Base-by-base conservation (phyloP, 2,888 invertebrate genomes). In the Ichneumoninae sp. region DNA sequence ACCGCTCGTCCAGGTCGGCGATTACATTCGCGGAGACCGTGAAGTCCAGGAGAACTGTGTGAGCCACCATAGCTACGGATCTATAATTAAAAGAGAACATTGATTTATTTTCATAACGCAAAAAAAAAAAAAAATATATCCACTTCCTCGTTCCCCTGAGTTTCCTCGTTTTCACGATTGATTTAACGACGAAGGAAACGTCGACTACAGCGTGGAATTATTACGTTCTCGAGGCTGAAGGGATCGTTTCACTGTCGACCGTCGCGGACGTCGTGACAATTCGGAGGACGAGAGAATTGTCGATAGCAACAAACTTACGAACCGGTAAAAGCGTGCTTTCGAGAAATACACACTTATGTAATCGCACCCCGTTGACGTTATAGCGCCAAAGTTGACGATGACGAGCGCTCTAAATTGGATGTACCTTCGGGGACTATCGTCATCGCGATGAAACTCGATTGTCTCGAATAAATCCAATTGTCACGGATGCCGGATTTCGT, bases 1-100 rank as follows among this genome's bases (percentile, higher is more conserved):
- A 95, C 85, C 96, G 95, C 85, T 96, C 96, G 87, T 94, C 95
- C 85, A 96, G 95, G 90, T 96, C 96, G 85, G 95, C 95, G 52
- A 97, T 94, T 69, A 95, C 95, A 83, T 95, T 95, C 60, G 96
- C 95, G 88, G 97, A 96, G 87, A 97, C 95, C 1, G 97, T 96
- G 92, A 98, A 97, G 94, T 98, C 97, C 89, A 97, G 94, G 74
- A 98, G 94, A 89, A 97, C 95, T 71, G 97, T 97, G 94, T 97
- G 96, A 54, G 96, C 97, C 88, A 97, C 96, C 97, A 97, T 97
- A 77, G 81, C 88, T 70, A 86, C 10, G 89, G n/a, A 54, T 71
- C 54, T 57, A 30, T 33, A 54, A 71, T 10, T 22, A 36, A 36
- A 54, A 33, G 19, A 71, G 7, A 22, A 54, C n/a, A 0, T 19